Percentiles rank a stretch among this genome's conserved stretches.
phyloP scores from a whole-genome alignment of 2,888 invertebrate species.

The Drosophila diplacantha region DNA sequence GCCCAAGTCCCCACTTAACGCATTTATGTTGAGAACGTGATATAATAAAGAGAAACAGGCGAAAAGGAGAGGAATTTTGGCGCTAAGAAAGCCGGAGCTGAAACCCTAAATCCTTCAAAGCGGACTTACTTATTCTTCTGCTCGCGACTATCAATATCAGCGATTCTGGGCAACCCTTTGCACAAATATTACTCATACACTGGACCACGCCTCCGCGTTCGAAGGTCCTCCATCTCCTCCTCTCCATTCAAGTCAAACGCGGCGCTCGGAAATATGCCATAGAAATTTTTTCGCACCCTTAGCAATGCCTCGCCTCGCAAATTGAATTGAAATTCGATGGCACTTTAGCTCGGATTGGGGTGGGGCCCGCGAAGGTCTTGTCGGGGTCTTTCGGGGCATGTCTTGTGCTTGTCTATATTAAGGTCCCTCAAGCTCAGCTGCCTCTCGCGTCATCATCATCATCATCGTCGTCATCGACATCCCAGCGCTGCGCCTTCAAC shows the following conservation, averaged over 20 bases:
- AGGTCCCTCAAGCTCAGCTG: slow-evolving; percentile 51
- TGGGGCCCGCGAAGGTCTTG: slow-evolving; percentile 23
- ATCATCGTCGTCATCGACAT: slow-evolving; percentile 21
- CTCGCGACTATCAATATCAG: slow-evolving; percentile 64
- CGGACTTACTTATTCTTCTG: slow-evolving; percentile 38
- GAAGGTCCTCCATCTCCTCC: not conserved
- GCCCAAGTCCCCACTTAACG: slow-evolving; percentile 65
- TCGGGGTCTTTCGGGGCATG: slow-evolving; percentile 42
- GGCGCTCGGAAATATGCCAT: slow-evolving; percentile 58
- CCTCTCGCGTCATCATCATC: slow-evolving; percentile 46
- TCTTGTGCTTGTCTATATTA: slow-evolving; percentile 62
- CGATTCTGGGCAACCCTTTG: slow-evolving; percentile 56
- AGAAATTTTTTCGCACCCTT: slow-evolving; percentile 63
- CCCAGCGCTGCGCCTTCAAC: slow-evolving; percentile 23
- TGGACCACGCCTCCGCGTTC: slow-evolving; percentile 31
- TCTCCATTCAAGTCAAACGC: slow-evolving; percentile 54
- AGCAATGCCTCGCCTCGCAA: slow-evolving; percentile 54
- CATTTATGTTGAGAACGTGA: slow-evolving; percentile 72
- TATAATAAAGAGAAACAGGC: slow-evolving; percentile 65
- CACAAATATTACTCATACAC: slow-evolving; percentile 66
- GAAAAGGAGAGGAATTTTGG: slow-evolving; percentile 32
- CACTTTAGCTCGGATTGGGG: slow-evolving; percentile 54
- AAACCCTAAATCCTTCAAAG: slow-evolving; percentile 50
- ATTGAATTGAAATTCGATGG: slow-evolving; percentile 73
- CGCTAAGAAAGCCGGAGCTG: slow-evolving; percentile 12